Evolutionary conservation across 2,113 vertebrate species (phyloP), one percentile per base, ranked within the genome.

Genomic region (Brachyhypopomus gauderio): DNA sequence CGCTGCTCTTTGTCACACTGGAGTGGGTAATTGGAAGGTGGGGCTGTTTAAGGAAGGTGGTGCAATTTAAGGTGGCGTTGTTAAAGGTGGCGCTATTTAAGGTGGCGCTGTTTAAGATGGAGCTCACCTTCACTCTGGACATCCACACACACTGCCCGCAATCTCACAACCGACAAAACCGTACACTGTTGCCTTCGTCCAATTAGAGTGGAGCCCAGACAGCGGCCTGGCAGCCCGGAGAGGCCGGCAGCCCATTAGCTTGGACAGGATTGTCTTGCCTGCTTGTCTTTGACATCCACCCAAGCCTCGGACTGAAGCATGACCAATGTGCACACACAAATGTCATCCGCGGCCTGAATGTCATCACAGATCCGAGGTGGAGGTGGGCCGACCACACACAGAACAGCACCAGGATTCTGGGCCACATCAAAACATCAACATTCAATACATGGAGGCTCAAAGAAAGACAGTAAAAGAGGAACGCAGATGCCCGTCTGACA

Each of bases 1-100:
- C 80, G 36, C 25, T 85, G 83, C 87, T 86, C 75, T 83, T 87
- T 87, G 88, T 91, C 88, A 88, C 89, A 86, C 81, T 83, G 38
- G 36, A 80, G 60, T 75, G 75, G 78, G 63, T 84, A 81, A 87
- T 81, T 87, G 64, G 63, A 72, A 27, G 59, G 45, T 69, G 79
- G 41, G 7, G 19, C 19, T 60, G 77, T 62, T 30, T 73, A 62
- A 62, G 41, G 14, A 48, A 67, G 38, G 74, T 45, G 80, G 30
- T 30, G 30, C 30, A 2, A 3, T 30, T 30, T 30, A 30, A 2
- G 30, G 45, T 69, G 79, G 41, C 11, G 19, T 14, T 60, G 77
- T 62, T 30, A 70, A 62, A 62, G 41, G 14, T 45, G 80, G 30
- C 1, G 30, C 30, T 2, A 3, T 30, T 30, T 30, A 30, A 2